These are phyloP conservation scores for Chromis chromis DNA, from an alignment of 2,797 vertebrate species.

Conservation along the genomic window DNA sequence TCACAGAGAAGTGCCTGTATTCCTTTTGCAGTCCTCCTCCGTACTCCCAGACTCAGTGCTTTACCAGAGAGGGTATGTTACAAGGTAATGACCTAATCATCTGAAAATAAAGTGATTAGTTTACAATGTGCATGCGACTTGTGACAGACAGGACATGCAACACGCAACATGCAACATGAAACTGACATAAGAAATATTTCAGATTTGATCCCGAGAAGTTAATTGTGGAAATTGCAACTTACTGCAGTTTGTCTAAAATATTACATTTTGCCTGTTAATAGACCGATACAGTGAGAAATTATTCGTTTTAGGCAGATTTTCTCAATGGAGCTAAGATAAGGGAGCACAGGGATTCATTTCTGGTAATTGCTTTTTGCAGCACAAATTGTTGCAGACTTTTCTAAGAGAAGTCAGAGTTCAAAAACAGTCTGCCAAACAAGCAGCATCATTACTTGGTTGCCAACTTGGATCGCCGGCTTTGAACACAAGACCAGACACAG, in stretches of 20 bases:
- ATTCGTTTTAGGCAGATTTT: conserved; percentile 58
- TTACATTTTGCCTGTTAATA: conserved; percentile 36
- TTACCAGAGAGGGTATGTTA: conserved; percentile 33
- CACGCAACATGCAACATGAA: conserved; percentile 2
- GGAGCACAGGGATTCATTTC: conserved; percentile 46
- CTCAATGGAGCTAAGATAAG: conserved; percentile 47
- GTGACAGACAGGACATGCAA: not conserved
- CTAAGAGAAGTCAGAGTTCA: conserved; percentile 56
- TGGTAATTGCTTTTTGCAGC: conserved; percentile 51
- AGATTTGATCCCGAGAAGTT: not conserved
- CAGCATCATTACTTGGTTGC: conserved; percentile 47
- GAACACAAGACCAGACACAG: conserved; percentile 48
- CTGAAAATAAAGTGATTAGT: conserved; percentile 20
- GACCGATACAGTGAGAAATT: conserved; percentile 45
- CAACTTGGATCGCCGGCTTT: conserved; percentile 46
- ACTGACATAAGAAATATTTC: conserved; percentile 1
- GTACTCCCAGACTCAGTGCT: conserved; percentile 32
- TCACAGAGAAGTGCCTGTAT: conserved; percentile 51
- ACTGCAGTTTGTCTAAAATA: conserved; percentile 41
- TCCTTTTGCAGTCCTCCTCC: conserved; percentile 42
- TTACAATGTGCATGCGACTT: not conserved
- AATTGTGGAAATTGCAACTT: not conserved
- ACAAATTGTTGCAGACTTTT: conserved; percentile 62
- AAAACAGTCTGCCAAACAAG: conserved; percentile 56
- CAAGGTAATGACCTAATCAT: conserved; percentile 39